Evolutionary conservation across 2,797 vertebrate genomes (phyloP).

Genomic region (Smutsia temminckii): DNA sequence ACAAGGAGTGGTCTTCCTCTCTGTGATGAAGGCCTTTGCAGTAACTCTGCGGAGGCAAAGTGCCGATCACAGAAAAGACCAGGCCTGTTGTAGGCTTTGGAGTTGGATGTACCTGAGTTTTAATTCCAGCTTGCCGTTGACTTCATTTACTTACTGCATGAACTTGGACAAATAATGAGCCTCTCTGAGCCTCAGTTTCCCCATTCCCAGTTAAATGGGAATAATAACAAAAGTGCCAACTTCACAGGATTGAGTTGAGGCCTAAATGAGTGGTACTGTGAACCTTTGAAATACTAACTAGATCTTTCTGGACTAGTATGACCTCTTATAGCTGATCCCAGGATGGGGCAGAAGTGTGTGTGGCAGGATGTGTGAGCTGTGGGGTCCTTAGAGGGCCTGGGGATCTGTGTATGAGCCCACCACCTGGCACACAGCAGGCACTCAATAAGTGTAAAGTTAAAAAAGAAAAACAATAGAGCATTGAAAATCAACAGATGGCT

Average conservation of each 20-base stretch:
- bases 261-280: neutral
- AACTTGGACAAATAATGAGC: neutral
- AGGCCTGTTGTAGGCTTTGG: neutral
- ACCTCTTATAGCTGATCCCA: neutral
- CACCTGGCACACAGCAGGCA: neutral
- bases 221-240: neutral
- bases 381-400: neutral
- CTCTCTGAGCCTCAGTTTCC: conserved; percentile 5
- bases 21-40: neutral
- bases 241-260: neutral
- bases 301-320: neutral
- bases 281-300: neutral
- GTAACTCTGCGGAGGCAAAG: neutral
- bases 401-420: neutral
- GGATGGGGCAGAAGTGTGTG: neutral
- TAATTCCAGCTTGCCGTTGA: neutral
- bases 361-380: neutral
- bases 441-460: neutral
- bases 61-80: neutral
- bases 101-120: neutral
- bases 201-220: neutral
- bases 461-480: neutral
- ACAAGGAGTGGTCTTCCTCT: neutral
- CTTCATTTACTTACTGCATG: neutral
- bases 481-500: neutral